phyloP scores from a whole-genome alignment of 1,140 invertebrate genomes.

The Drosophila ironensis region DNA sequence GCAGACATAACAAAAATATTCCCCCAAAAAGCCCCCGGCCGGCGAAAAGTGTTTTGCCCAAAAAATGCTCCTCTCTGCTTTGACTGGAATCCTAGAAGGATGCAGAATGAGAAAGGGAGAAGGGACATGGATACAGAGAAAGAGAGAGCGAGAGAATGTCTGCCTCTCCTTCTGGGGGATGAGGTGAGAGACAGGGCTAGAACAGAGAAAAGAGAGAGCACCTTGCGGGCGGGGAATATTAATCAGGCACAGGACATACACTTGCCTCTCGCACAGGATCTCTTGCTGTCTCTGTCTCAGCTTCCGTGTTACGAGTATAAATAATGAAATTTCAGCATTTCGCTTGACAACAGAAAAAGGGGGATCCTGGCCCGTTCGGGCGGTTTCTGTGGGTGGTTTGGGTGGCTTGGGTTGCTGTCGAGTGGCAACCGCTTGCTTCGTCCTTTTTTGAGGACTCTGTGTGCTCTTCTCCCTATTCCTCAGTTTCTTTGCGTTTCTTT shows the following conservation, averaged over 20 bases:
- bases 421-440: constrained; percentile 70
- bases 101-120: not conserved
- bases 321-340: constrained; percentile 72
- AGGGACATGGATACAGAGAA: not conserved
- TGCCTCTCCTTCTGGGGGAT: not conserved
- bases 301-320: constrained; percentile 73
- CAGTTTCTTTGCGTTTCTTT: constrained; percentile 27
- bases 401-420: constrained; percentile 22
- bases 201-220: constrained; percentile 39
- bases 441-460: constrained; percentile 35
- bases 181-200: constrained; percentile 9
- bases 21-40: not conserved
- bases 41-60: not conserved
- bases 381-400: constrained; percentile 13
- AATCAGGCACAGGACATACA: constrained; percentile 44
- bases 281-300: constrained; percentile 18
- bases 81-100: not conserved
- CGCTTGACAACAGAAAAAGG: constrained; percentile 49
- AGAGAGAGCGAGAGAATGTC: constrained; percentile 5
- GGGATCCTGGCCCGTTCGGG: not conserved
- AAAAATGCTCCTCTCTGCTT: not conserved
- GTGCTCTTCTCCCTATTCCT: constrained; percentile 31
- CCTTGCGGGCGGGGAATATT: constrained; percentile 66
- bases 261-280: constrained; percentile 21
- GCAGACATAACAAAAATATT: not conserved